Base-by-base conservation (phyloP, 1,140 invertebrate species). In the Antheraea pernyi region DNA sequence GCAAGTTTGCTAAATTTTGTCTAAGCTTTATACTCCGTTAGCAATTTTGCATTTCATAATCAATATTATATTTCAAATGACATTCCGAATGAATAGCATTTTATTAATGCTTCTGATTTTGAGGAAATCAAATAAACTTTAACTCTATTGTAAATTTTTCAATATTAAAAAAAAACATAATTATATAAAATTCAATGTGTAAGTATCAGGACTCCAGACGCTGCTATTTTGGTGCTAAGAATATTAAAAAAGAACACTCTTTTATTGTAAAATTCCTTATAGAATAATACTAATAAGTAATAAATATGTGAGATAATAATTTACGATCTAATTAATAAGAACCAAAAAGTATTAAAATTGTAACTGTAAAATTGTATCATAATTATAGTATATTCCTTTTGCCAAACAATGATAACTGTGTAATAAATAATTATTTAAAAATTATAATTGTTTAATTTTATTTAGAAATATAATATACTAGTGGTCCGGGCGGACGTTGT, bases 341-440 rank as follows among this genome's bases (percentile, higher is more conserved):
- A 87, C 88, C 86, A 90, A 90, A 90, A 90, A 90, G 86, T 90
- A 88, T 90, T 90, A 89, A 81, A 82, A 78, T 71, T 73, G 64
- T 77, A 69, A 71, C 60, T 69, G n/a, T 75, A 71, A 75, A 64
- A 72, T 78, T 69, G 72, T 74, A 74, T 67, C 71, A 72, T 72
- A 78, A 69, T 69, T 66, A 53, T 59, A 64, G 79, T 79, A 80
- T 76, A 78, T 85, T 85, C 83, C 70, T 82, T 83, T 83, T 85
- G 83, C 82, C 82, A 86, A 84, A 84, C 84, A 76, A 81, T 81
- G 79, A 68, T 78, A 79, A 77, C 46, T 53, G 46, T 71, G 69
- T 80, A 86, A 84, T 83, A 83, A 86, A 53, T 0, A 82, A 79
- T 70, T 79, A 81, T 80, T 82, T 75, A 70, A 82, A 79, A 82